Evolutionary conservation across 2,888 invertebrate genomes (phyloP).

Genomic region (Bhutanitis thaidina): DNA sequence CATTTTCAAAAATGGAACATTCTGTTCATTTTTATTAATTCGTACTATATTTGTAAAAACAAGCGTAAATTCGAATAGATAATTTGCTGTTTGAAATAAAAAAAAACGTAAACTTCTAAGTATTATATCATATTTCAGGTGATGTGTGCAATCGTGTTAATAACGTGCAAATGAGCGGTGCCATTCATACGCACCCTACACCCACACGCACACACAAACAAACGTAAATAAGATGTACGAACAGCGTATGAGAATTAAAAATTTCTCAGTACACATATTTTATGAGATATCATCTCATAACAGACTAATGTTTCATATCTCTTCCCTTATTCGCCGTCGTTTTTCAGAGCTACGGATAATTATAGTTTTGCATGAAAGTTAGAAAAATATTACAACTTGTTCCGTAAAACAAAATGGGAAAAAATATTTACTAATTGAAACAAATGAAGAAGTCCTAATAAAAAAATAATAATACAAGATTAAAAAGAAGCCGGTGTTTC

Average conservation of each 20-base stretch:
- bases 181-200: constrained; percentile 11
- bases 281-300: constrained; percentile 13
- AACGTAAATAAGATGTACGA: constrained; percentile 1
- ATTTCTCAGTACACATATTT: constrained; percentile 2
- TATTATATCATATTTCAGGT: not conserved
- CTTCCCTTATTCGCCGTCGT: constrained; percentile 2
- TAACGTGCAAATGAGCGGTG: constrained; percentile 1
- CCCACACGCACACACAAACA: not conserved
- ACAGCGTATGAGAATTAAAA: constrained; percentile 7
- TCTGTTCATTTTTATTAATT: too few species aligned
- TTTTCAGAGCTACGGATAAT: not conserved
- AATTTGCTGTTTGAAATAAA: too few species aligned
- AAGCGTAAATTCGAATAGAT: too few species aligned
- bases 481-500: too few species aligned
- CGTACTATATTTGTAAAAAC: too few species aligned
- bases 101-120: too few species aligned
- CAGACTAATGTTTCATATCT: constrained; percentile 14
- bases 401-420: too few species aligned
- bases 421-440: too few species aligned
- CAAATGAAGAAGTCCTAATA: too few species aligned
- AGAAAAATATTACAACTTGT: too few species aligned
- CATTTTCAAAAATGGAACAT: too few species aligned
- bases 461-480: too few species aligned
- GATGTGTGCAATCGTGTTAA: not conserved
- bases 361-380: not conserved